Conservation (phyloP, 2,888 invertebrate genomes). For the Cremastobaeus sp. region DNA sequence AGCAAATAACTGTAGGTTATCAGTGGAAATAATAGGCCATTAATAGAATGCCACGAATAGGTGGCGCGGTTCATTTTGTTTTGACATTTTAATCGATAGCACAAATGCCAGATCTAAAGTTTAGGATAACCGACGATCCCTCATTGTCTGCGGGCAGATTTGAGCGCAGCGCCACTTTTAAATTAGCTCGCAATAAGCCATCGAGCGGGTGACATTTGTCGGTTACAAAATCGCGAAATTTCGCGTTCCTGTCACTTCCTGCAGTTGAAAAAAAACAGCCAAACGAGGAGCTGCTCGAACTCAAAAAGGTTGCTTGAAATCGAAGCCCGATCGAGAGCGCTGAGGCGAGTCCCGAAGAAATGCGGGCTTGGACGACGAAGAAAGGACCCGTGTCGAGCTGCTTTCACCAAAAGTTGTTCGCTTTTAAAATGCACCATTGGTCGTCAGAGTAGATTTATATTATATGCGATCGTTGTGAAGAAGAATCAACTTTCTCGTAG, state of each 20-base stretch:
- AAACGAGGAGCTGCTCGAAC: too few relatives aligned
- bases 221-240: constrained; percentile 51
- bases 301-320: too few relatives aligned
- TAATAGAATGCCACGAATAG: constrained; percentile 42
- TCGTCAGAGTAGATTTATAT: too few relatives aligned
- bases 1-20: constrained; percentile 52
- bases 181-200: constrained; percentile 58
- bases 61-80: constrained; percentile 54
- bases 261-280: background rate
- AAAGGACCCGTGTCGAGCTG: constrained; percentile 34
- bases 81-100: constrained; percentile 62
- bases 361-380: too few relatives aligned
- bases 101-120: constrained; percentile 63
- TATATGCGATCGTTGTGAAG: too few relatives aligned
- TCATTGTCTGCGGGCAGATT: constrained; percentile 57
- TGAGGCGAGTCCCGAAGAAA: too few relatives aligned
- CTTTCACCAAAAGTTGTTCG: constrained; percentile 34
- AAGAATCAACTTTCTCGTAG: constrained; percentile 38
- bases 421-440: constrained; percentile 25
- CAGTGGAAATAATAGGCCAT: constrained; percentile 44
- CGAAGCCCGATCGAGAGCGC: too few relatives aligned
- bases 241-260: constrained; percentile 12
- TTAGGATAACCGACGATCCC: constrained; percentile 62
- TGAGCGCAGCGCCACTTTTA: constrained; percentile 52
- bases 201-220: constrained; percentile 56